Evolutionary conservation across 2,888 invertebrate genomes (phyloP), one percentile per base, ranked within the genome.

Genomic region (Mayetiola destructor): DNA sequence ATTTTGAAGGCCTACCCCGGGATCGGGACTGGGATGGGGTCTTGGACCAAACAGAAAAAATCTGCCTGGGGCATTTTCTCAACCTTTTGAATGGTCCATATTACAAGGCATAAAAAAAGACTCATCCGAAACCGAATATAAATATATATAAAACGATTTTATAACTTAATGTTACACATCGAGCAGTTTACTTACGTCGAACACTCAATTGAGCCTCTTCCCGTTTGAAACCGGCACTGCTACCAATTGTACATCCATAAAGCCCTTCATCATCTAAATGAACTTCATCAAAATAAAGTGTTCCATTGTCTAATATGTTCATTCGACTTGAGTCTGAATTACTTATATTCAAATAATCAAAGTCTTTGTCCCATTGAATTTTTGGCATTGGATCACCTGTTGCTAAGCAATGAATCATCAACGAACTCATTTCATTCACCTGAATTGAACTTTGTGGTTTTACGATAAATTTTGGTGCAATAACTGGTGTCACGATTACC

Each of bases 161-260:
- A n/a, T n/a, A n/a, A n/a, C n/a, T n/a, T n/a, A n/a, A n/a, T n/a
- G n/a, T n/a, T n/a, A n/a, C n/a, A n/a, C n/a, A n/a, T n/a, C n/a
- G n/a, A n/a, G n/a, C n/a, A 4, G 3, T 30, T 16, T 10, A 55
- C 75, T 74, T 75, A 88, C 90, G 80, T 62, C 73, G 69, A 10
- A 94, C 91, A 57, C 83, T 72, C 2, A 95, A 76, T 54, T 79
- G 77, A 20, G 90, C 81, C 69, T 92, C 92, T 61, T 84, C 82
- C 39, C 92, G 74, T 61, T 84, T 87, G 27, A 91, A 74, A 0
- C 94, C 95, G 0, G 91, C 94, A 62, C 86, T 87, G 68, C 91
- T 95, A 57, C 94, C 94, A n/a, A 92, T 94, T 0, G 89, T 92
- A 68, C 95, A 95, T 0, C 90, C 92, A 71, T 94, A 95, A 60